phyloP scores from a whole-genome alignment of 2,888 invertebrate genomes.

The Mantis religiosa region DNA sequence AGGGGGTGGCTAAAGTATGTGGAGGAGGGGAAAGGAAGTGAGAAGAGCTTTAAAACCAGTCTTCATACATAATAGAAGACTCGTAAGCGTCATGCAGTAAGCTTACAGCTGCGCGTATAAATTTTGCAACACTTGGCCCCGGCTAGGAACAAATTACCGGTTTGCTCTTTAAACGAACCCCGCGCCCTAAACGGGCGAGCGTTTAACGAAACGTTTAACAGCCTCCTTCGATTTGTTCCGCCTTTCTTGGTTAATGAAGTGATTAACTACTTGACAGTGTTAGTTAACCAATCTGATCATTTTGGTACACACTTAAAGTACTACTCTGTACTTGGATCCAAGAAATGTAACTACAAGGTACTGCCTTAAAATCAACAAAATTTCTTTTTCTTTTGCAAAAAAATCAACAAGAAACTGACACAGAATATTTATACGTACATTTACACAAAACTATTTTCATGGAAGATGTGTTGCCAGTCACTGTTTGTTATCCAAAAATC shows the following conservation, averaged over 20 bases:
- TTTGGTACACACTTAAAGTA: no score
- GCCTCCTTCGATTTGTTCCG: not conserved
- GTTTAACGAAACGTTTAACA: not conserved
- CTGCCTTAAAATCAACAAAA: no score
- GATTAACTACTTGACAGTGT: not conserved
- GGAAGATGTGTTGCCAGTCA: no score
- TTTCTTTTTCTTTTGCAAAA: no score
- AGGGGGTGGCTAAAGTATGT: not conserved
- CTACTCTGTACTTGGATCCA: no score
- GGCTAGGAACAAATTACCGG: not conserved
- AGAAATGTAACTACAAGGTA: no score
- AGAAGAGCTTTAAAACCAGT: conserved; percentile 25
- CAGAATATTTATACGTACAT: no score
- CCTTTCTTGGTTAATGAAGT: not conserved
- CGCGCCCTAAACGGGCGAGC: not conserved
- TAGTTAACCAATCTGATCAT: not conserved
- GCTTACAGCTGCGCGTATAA: not conserved
- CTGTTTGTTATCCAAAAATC: no score
- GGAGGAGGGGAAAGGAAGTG: conserved; percentile 11
- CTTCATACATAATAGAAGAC: conserved; percentile 24
- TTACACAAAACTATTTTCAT: no score
- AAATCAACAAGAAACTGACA: no score
- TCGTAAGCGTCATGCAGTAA: conserved; percentile 18
- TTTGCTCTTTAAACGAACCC: not conserved
- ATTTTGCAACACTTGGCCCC: conserved; percentile 1